phyloP scores from a whole-genome alignment of 2,113 vertebrate genomes.

The Alligator mississippiensis region DNA sequence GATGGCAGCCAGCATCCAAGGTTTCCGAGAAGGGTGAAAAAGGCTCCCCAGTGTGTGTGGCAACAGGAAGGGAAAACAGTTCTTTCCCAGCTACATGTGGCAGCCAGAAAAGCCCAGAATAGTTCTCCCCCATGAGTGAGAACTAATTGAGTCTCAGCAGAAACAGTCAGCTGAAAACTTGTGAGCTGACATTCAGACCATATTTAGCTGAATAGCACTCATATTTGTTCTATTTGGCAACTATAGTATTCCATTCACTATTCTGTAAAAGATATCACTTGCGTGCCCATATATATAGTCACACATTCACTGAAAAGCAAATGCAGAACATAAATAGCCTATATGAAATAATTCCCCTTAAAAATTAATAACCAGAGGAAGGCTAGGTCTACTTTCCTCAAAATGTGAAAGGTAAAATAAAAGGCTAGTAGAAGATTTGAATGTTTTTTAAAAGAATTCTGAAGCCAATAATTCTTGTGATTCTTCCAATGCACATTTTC shows the following conservation, averaged over 20 bases:
- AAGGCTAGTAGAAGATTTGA: no score
- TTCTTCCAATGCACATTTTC: not conserved
- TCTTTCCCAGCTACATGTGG: no score
- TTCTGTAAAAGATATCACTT: not conserved
- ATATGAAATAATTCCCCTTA: not conserved
- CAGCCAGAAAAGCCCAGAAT: no score
- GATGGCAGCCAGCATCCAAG: no score
- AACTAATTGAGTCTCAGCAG: not conserved
- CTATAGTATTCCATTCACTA: not conserved
- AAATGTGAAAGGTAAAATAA: not conserved
- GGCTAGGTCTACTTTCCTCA: not conserved
- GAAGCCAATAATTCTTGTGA: not conserved
- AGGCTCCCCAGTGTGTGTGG: no score
- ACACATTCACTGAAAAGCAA: not conserved
- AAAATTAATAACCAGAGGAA: not conserved
- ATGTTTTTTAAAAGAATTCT: not conserved
- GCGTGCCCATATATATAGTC: not conserved
- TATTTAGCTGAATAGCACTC: not conserved
- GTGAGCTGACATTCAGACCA: not conserved
- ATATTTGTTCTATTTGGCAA: not conserved
- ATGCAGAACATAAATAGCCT: not conserved
- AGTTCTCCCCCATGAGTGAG: not conserved
- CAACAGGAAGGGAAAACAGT: no score
- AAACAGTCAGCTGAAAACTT: slow-evolving; percentile 5
- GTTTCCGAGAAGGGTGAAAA: no score